A percentile compares a stretch with the other conserved stretches of the same genome.
Conservation (phyloP, 2,888 invertebrate genomes). For the Boloria euphrosyne region DNA sequence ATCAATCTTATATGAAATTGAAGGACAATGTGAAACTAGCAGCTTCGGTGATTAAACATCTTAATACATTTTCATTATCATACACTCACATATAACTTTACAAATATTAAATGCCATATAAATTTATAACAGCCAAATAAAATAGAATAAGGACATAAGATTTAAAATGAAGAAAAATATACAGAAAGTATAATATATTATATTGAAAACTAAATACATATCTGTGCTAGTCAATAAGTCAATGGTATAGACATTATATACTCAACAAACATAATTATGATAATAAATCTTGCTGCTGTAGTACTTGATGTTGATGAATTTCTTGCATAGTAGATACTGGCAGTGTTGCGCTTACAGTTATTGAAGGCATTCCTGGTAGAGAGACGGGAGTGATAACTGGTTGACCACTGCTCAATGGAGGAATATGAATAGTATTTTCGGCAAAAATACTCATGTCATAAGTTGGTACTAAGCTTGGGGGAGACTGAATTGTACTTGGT, state of each 20-base stretch:
- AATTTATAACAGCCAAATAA: constrained; percentile 29
- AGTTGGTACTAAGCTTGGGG: constrained; percentile 66
- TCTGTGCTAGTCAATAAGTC: constrained; percentile 22
- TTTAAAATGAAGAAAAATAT: constrained; percentile 20
- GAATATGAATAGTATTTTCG: constrained; percentile 62
- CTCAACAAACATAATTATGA: constrained; percentile 52
- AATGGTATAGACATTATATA: constrained; percentile 24
- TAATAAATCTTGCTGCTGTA: constrained; percentile 71
- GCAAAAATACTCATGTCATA: constrained; percentile 73
- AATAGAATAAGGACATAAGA: constrained; percentile 19
- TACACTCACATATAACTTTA: constrained; percentile 19
- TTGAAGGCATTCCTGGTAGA: constrained; percentile 90
- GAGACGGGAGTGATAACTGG: constrained; percentile 86
- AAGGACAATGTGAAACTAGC: too few species aligned
- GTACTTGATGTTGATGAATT: constrained; percentile 72
- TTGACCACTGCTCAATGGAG: constrained; percentile 61
- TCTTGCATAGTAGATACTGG: constrained; percentile 84
- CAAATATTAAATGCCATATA: constrained; percentile 38
- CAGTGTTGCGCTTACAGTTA: constrained; percentile 88
- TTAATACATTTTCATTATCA: neutral
- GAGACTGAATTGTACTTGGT: constrained; percentile 45
- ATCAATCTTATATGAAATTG: too few species aligned
- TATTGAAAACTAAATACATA: constrained; percentile 23
- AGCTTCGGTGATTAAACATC: too few species aligned
- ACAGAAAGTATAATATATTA: constrained; percentile 20